Evolutionary conservation across 2,113 vertebrate genomes (phyloP).

Genomic region (Hypocryptadius cinnamomeus): DNA sequence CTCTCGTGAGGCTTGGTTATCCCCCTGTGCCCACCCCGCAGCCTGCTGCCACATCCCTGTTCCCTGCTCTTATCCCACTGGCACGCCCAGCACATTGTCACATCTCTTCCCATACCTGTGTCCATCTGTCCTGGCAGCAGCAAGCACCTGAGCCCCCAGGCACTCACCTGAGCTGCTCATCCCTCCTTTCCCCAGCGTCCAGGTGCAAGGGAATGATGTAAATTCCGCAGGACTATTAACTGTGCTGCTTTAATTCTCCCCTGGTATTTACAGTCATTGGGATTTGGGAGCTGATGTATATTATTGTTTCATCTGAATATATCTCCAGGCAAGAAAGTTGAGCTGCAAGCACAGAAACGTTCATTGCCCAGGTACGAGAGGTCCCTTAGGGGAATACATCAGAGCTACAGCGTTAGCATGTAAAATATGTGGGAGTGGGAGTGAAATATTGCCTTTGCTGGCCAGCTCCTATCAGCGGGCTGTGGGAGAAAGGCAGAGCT

Average conservation of each 20-base stretch:
- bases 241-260: background rate
- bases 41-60: background rate
- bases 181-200: background rate
- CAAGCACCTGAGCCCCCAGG: background rate
- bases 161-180: background rate
- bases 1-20: background rate
- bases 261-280: background rate
- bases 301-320: background rate
- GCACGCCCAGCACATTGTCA: no score
- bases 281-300: background rate
- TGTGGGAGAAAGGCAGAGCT: background rate
- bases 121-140: background rate
- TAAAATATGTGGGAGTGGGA: background rate
- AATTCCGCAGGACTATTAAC: background rate
- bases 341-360: background rate
- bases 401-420: background rate
- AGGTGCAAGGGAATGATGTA: background rate
- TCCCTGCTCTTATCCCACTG: background rate
- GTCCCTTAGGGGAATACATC: background rate
- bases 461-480: background rate
- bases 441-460: background rate
- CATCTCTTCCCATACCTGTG: background rate
- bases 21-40: accelerated
- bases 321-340: background rate
- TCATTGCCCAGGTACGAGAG: background rate